Percentiles rank a stretch among this genome's conserved stretches.
These are phyloP conservation scores for Tridacna crocea DNA, from an alignment of 2,888 invertebrate genomes.

Conservation along the genomic window DNA sequence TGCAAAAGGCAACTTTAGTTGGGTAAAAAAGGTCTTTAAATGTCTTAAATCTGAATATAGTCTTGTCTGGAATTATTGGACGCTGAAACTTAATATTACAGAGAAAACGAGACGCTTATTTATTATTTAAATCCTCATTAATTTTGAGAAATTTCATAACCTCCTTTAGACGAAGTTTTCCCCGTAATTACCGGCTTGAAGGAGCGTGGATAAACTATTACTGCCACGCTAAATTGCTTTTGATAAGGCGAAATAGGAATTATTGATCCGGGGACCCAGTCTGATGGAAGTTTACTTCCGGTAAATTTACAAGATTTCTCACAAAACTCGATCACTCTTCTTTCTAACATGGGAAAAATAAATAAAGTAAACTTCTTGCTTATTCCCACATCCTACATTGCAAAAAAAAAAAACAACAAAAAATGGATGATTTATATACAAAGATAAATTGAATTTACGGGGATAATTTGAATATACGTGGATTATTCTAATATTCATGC, in stretches of 20 bases:
- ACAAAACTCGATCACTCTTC: background rate
- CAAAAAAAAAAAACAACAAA: no score
- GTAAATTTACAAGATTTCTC: conserved; percentile 5
- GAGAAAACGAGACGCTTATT: conserved; percentile 19
- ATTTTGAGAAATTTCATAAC: conserved; percentile 35
- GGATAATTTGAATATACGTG: background rate
- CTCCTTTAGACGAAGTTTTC: conserved; percentile 27
- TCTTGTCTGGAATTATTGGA: no score
- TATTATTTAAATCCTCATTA: conserved; percentile 44
- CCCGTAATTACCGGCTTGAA: conserved; percentile 17
- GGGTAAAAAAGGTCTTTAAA: no score
- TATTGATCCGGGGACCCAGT: conserved; percentile 18
- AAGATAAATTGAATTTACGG: background rate
- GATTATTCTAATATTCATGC: no score
- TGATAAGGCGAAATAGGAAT: conserved; percentile 42
- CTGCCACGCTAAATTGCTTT: conserved; percentile 27
- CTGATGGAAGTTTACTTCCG: background rate
- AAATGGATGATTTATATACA: background rate
- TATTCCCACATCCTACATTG: background rate
- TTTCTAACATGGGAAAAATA: background rate
- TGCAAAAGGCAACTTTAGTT: no score
- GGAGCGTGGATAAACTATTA: conserved; percentile 6
- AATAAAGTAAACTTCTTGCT: background rate
- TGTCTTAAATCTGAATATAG: no score
- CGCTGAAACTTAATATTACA: background rate